phyloP scores from a whole-genome alignment of 2,888 invertebrate genomes.

The Candidula unifasciata region DNA sequence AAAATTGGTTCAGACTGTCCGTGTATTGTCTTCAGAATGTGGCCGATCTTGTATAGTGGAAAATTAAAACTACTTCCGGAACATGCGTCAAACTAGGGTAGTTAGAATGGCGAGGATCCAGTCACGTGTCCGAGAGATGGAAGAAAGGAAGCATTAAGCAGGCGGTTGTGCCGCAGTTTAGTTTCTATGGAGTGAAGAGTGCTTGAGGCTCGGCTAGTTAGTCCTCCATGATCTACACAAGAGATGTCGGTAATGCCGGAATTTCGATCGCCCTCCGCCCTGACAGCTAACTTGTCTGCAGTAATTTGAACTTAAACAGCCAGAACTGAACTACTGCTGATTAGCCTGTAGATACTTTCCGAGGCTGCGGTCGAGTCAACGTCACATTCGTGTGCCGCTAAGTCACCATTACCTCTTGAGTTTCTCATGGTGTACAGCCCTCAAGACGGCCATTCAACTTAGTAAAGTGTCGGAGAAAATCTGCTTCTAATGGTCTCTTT shows the following conservation, averaged over 20 bases:
- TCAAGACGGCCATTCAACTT: too few species aligned
- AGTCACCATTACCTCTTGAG: too few species aligned
- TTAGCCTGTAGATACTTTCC: not conserved
- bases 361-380: not conserved
- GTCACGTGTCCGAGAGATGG: constrained; percentile 17
- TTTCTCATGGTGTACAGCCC: too few species aligned
- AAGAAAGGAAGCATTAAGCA: constrained; percentile 44
- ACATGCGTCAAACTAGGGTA: constrained; percentile 32
- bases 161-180: not conserved
- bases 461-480: too few species aligned
- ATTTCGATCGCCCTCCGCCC: constrained; percentile 6
- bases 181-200: constrained; percentile 22
- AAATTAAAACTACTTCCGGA: constrained; percentile 46
- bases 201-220: not conserved
- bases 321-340: constrained; percentile 3
- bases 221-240: constrained; percentile 17
- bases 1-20: constrained; percentile 7
- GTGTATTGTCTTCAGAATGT: constrained; percentile 27
- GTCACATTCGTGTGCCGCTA: not conserved
- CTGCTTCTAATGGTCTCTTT: too few species aligned
- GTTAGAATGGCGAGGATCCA: constrained; percentile 13
- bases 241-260: not conserved
- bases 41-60: constrained; percentile 23
- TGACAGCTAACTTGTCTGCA: constrained; percentile 23
- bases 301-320: not conserved